Conservation (phyloP, 2,797 vertebrate species). For the Erpetoichthys calabaricus region DNA sequence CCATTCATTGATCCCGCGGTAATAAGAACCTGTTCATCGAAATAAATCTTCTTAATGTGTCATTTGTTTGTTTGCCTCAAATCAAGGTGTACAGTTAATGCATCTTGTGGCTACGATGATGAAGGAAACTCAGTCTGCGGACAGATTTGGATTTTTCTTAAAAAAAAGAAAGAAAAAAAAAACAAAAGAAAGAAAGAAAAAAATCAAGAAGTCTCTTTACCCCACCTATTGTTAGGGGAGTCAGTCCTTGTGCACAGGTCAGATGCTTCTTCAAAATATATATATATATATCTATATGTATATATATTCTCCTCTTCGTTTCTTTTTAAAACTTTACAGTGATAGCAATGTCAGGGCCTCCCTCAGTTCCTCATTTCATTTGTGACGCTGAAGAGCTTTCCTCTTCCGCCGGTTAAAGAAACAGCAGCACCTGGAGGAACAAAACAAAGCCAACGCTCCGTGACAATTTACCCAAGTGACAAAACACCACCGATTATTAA, state of each 20-base stretch:
- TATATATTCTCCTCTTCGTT: slow-evolving; percentile 17
- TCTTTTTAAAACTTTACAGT: slow-evolving; percentile 59
- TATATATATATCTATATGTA: slow-evolving; percentile 15
- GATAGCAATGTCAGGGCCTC: slow-evolving; percentile 61
- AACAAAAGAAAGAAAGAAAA: no score
- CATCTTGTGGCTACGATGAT: slow-evolving; percentile 54
- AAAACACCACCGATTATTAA: background rate
- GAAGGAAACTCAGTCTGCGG: slow-evolving; percentile 31
- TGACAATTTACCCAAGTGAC: background rate
- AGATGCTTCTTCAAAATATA: slow-evolving; percentile 37
- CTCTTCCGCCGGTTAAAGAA: slow-evolving; percentile 97
- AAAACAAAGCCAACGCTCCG: background rate
- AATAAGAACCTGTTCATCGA: slow-evolving; percentile 38
- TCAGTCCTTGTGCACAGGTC: slow-evolving; percentile 44
- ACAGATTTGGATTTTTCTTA: no score
- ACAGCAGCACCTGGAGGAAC: slow-evolving; percentile 81
- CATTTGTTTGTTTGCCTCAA: slow-evolving; percentile 29
- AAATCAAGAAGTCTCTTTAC: no score
- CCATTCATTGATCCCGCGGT: slow-evolving; percentile 41
- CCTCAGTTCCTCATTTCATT: slow-evolving; percentile 51
- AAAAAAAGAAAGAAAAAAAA: no score
- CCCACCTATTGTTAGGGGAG: slow-evolving; percentile 23
- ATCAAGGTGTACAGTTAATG: slow-evolving; percentile 39
- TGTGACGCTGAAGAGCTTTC: slow-evolving; percentile 90
- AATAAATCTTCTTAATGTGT: slow-evolving; percentile 35